Percentiles rank a stretch among this genome's conserved stretches.
phyloP scores from a whole-genome alignment of 2,113 vertebrate genomes.

The Leucosticte australis region DNA sequence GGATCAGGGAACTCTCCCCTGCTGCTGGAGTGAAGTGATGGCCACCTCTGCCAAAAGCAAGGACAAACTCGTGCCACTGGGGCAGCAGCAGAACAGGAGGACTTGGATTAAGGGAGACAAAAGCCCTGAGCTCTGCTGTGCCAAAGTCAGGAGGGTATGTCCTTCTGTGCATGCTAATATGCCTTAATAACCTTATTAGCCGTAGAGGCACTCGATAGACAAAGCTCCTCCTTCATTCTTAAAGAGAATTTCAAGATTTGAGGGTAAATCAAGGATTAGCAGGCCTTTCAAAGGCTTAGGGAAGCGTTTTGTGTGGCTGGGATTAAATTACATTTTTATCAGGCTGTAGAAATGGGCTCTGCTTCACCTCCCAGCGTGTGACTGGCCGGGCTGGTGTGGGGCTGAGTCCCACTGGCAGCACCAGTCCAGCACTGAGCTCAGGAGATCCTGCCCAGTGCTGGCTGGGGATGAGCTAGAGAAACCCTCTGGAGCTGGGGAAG shows the following conservation, averaged over 20 bases:
- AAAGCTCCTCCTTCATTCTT: neutral
- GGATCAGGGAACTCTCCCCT: neutral
- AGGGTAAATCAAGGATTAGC: neutral
- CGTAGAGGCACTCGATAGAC: neutral
- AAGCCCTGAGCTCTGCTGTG: neutral
- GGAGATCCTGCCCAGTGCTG: rapidly evolving
- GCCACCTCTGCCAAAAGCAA: neutral
- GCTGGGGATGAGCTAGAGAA: neutral
- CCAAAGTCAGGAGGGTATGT: neutral
- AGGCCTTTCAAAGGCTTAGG: neutral
- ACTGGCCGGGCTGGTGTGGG: rapidly evolving
- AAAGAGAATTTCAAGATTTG: neutral
- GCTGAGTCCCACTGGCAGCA: neutral
- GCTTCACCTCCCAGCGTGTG: rapidly evolving
- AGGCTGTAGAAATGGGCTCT: neutral
- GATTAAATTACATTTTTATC: neutral
- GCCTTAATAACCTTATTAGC: conserved; percentile 7
- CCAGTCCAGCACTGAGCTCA: rapidly evolving
- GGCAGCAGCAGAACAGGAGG: neutral
- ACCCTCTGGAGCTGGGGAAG: neutral
- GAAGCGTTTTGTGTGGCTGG: neutral
- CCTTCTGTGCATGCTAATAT: neutral
- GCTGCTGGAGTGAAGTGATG: rapidly evolving
- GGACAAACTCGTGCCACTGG: neutral
- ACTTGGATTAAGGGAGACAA: neutral